These are phyloP conservation scores for Plodia interpunctella DNA, from an alignment of 1,140 invertebrate genomes.

Conservation along the genomic window DNA sequence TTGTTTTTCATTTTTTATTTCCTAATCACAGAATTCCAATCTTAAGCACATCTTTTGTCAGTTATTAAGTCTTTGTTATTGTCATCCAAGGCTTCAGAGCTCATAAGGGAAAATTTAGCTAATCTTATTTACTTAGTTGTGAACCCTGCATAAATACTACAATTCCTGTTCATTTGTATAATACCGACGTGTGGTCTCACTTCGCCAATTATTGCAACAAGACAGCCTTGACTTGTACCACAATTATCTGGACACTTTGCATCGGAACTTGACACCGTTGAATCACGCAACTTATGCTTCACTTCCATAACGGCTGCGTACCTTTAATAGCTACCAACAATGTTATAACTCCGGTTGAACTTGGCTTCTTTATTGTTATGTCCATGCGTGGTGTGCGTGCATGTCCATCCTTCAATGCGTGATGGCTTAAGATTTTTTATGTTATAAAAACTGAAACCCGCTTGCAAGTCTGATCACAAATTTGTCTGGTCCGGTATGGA, in stretches of 20 bases:
- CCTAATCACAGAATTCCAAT: no score
- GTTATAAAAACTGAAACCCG: not conserved
- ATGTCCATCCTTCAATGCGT: not conserved
- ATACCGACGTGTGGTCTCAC: constrained; percentile 1
- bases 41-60: no score
- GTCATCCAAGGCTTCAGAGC: no score
- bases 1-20: no score
- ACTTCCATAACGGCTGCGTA: constrained; percentile 34
- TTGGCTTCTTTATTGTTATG: constrained; percentile 40
- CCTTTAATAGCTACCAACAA: constrained; percentile 51
- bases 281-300: constrained; percentile 14
- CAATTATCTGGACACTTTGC: constrained; percentile 68
- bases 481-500: no score
- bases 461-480: no score
- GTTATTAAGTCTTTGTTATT: no score
- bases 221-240: constrained; percentile 59
- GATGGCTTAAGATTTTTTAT: not conserved
- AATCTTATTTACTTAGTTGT: not conserved
- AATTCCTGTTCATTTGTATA: constrained; percentile 2
- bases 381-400: constrained; percentile 1
- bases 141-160: constrained; percentile 2
- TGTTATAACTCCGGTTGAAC: constrained; percentile 55
- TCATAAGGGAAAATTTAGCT: no score
- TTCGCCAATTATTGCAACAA: constrained; percentile 28
- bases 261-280: constrained; percentile 59